These are phyloP conservation scores for Pyrocephalus nanus DNA, from an alignment of 2,797 vertebrate species.

Conservation along the genomic window DNA sequence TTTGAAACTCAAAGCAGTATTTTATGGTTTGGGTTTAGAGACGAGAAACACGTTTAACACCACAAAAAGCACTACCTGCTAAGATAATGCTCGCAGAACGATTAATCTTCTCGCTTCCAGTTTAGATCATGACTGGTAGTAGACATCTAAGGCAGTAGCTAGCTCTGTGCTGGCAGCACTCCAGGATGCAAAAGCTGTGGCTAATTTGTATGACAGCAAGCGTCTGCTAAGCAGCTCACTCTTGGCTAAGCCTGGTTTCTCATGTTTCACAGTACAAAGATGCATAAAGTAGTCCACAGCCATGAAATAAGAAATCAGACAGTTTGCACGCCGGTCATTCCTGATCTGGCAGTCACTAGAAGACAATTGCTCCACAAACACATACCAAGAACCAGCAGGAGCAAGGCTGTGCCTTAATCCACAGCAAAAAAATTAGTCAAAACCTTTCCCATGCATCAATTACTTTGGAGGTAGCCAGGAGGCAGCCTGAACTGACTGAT, in stretches of 20 bases:
- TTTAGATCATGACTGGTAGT: constrained; percentile 27
- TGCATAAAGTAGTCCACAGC: background rate
- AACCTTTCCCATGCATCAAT: background rate
- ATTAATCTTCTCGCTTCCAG: constrained; percentile 26
- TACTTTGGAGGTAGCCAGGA: background rate
- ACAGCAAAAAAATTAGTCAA: background rate
- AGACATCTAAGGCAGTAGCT: constrained; percentile 38
- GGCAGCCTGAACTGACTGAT: background rate
- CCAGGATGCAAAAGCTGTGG: constrained; percentile 41
- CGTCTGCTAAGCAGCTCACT: constrained; percentile 39
- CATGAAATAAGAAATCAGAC: background rate
- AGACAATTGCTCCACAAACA: background rate
- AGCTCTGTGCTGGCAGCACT: constrained; percentile 26
- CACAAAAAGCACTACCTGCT: background rate
- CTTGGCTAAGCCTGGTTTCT: constrained; percentile 34
- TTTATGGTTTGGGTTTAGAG: background rate
- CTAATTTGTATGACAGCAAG: constrained; percentile 64
- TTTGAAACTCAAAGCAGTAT: background rate
- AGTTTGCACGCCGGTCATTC: background rate
- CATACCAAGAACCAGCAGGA: background rate
- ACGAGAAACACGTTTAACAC: background rate
- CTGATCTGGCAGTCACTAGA: background rate
- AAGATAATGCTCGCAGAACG: background rate
- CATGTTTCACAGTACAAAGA: constrained; percentile 7
- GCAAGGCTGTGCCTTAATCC: background rate